Percentiles rank a stretch among this genome's conserved stretches.
Conservation (phyloP, 2,888 invertebrate genomes). For the Drosophila silvestris region DNA sequence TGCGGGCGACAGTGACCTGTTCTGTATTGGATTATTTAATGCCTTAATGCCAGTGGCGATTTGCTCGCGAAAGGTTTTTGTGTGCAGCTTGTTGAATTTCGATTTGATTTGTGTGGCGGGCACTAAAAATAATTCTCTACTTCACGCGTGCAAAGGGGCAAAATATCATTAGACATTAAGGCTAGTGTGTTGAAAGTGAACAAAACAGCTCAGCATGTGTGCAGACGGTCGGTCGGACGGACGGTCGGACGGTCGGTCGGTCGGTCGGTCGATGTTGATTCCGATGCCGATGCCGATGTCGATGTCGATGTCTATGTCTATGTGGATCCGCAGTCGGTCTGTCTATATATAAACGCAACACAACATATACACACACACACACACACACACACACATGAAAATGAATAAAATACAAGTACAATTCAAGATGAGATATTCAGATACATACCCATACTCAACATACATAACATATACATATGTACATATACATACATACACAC, state of each 20-base stretch:
- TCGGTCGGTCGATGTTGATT: neutral
- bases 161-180: conserved; percentile 64
- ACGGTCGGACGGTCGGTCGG: neutral
- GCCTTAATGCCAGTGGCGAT: conserved; percentile 27
- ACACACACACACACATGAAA: conserved; percentile 21
- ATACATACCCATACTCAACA: conserved; percentile 47
- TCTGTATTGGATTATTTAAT: neutral
- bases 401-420: conserved; percentile 49
- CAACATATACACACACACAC: conserved; percentile 10
- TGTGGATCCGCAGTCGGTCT: conserved; percentile 52
- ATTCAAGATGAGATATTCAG: conserved; percentile 60
- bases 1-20: neutral
- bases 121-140: conserved; percentile 59
- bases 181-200: conserved; percentile 62
- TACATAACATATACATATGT: conserved; percentile 3
- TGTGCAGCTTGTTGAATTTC: conserved; percentile 7
- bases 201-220: conserved; percentile 62
- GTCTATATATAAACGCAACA: conserved; percentile 63
- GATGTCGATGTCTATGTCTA: conserved; percentile 34
- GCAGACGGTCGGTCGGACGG: conserved; percentile 41
- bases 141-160: conserved; percentile 60
- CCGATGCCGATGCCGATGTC: conserved; percentile 1
- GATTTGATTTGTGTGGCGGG: conserved; percentile 35
- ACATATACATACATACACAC: neutral
- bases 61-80: conserved; percentile 23